phyloP scores from a whole-genome alignment of 2,888 invertebrate species.

The Zygothrica quintamaculata region DNA sequence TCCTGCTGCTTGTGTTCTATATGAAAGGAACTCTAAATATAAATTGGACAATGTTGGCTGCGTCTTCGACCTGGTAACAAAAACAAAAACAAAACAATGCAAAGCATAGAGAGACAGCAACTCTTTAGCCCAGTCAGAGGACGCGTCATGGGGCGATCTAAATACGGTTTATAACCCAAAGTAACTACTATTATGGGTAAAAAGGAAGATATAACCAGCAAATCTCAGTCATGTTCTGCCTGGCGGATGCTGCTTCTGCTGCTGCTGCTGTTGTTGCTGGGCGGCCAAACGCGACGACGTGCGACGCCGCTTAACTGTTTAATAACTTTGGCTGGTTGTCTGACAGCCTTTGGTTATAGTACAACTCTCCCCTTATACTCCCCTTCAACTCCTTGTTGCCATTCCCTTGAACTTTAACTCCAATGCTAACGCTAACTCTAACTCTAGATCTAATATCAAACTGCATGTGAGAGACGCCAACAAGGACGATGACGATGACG shows the following conservation, averaged over 20 bases:
- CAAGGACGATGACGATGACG: constrained; percentile 49
- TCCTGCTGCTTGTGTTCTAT: constrained; percentile 4
- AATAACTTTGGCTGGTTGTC: constrained; percentile 72
- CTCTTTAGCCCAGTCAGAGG: constrained; percentile 40
- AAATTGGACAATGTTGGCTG: constrained; percentile 70
- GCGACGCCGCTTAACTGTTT: constrained; percentile 79
- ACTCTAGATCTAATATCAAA: not conserved
- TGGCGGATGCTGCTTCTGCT: not conserved
- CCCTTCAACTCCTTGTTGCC: too few species aligned
- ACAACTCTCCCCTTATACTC: not conserved
- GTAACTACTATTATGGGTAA: constrained; percentile 17
- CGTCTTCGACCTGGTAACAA: constrained; percentile 66
- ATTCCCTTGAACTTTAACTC: too few species aligned
- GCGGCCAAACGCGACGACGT: constrained; percentile 75
- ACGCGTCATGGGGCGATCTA: constrained; percentile 48
- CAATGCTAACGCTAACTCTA: not conserved
- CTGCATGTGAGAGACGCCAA: constrained; percentile 46
- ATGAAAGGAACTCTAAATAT: constrained; percentile 54
- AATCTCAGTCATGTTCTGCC: constrained; percentile 26
- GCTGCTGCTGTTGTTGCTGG: constrained; percentile 27
- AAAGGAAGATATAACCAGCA: not conserved
- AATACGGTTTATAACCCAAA: constrained; percentile 55
- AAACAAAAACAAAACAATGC: constrained; percentile 22
- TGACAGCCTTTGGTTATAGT: constrained; percentile 35
- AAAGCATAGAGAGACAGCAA: constrained; percentile 31